Conservation (phyloP, 2,888 invertebrate genomes). For the Fabriciana adippe region DNA sequence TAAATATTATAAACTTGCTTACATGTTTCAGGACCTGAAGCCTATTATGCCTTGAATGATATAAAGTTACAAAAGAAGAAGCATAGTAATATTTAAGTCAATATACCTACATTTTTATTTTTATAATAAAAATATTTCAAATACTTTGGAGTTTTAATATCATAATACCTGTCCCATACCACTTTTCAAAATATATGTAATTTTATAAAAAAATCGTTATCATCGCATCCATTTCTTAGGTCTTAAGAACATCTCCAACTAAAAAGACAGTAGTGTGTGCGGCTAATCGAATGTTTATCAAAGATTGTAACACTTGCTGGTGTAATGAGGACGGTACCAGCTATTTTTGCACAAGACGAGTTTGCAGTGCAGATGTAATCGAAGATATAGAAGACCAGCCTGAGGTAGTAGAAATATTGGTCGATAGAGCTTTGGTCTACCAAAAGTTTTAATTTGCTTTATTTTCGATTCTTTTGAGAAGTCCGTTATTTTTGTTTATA, state of each 20-base stretch:
- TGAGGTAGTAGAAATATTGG: slow-evolving; percentile 49
- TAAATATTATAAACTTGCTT: slow-evolving; percentile 1
- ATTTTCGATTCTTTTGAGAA: background rate
- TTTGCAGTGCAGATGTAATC: slow-evolving; percentile 60
- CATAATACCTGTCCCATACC: background rate
- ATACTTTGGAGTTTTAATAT: background rate
- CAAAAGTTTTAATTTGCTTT: background rate
- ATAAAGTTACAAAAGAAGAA: background rate
- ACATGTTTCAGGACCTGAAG: slow-evolving; percentile 68
- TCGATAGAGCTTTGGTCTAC: background rate
- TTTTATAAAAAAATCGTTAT: too few species aligned
- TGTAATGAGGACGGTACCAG: slow-evolving; percentile 76
- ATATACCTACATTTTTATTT: slow-evolving; percentile 3
- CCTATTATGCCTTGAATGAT: slow-evolving; percentile 57
- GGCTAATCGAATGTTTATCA: slow-evolving; percentile 73
- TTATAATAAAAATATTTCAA: slow-evolving; percentile 4
- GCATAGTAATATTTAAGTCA: background rate
- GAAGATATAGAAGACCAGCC: slow-evolving; percentile 55
- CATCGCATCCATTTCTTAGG: slow-evolving; percentile 42
- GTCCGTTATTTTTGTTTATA: background rate
- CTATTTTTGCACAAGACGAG: slow-evolving; percentile 74
- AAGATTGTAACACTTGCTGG: slow-evolving; percentile 77
- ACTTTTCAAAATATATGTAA: background rate
- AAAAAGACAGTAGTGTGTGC: slow-evolving; percentile 61
- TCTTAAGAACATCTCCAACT: slow-evolving; percentile 41